Evolutionary conservation across 2,797 vertebrate species (phyloP), one percentile per base, ranked within the genome.

Genomic region (Chelidonichthys spinosus): DNA sequence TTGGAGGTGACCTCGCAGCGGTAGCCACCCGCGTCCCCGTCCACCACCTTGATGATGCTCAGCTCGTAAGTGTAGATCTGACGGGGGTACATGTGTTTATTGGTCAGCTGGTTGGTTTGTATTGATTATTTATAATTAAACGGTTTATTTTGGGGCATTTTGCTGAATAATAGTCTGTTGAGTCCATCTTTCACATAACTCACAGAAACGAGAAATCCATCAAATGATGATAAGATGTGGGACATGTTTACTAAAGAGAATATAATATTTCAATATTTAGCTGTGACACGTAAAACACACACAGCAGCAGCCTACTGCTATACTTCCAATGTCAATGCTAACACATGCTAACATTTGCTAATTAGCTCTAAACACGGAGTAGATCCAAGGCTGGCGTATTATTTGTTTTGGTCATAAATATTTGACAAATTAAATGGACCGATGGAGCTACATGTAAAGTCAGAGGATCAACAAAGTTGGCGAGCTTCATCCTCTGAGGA

Each of bases 1-100:
- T 98, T 97, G 88, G 95, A 85, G 75, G 94, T 93, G 90, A 97
- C 95, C 93, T 98, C 97, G 62, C 96, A 96, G 70, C 97, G 95
- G 87, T 97, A 98, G 68, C 93, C 95, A 18, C 97, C 97, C 0
- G 95, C 92, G 81, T 96, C 95, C 49, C 85, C 95, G 5, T 95
- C 89, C 8, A 95, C 94, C 52, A 95, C 93, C 82, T 97, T 97
- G 60, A 89, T 81, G 43, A 98, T 95, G 83, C 72, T 95, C 93
- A 98, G 95, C 87, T 97, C 95, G 55, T 95, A 93, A 5, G 93
- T 94, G 93, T 97, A 97, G 55, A 97, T 90, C 97, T 98, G 92
- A 81, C 36, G 63, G 18, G 72, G 32, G 25, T 25, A 25, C 25
- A 25, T 55, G 53, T 9, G 7, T 14, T 15, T 7, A 2, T n/a